Evolutionary conservation across 2,113 vertebrate species (phyloP).

Genomic region (Sterna hirundo): DNA sequence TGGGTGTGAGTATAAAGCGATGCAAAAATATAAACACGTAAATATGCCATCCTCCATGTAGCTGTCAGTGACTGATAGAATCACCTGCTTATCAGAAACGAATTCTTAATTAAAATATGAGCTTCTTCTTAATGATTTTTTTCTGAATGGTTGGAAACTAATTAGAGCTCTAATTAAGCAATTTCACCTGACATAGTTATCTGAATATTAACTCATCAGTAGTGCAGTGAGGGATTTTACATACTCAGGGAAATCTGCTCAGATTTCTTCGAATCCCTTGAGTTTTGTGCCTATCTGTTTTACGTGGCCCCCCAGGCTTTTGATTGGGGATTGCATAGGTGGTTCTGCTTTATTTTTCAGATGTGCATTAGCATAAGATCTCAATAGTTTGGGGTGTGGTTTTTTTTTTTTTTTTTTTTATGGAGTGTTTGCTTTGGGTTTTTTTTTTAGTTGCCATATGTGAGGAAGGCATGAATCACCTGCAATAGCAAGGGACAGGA

Average conservation of each 20-base stretch:
- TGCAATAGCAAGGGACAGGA: not conserved
- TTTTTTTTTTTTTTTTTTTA: not conserved
- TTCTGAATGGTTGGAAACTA: constrained; percentile 2
- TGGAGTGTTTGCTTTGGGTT: not conserved
- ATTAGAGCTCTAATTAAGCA: constrained; percentile 51
- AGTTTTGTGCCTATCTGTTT: not conserved
- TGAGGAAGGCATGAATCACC: not conserved
- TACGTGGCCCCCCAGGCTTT: not conserved
- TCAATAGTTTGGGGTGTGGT: too few species aligned
- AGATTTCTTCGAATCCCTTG: not conserved
- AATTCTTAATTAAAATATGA: constrained; percentile 43
- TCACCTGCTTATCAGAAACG: not conserved
- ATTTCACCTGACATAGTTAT: constrained; percentile 35
- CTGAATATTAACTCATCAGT: constrained; percentile 31
- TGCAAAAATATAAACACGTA: constrained; percentile 6
- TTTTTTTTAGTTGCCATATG: not conserved
- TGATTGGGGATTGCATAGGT: not conserved
- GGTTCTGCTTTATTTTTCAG: not conserved
- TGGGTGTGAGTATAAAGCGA: not conserved
- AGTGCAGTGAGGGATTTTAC: not conserved
- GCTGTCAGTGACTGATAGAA: not conserved
- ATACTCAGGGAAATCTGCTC: not conserved
- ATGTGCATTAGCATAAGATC: not conserved
- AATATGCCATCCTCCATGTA: not conserved
- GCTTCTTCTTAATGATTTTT: not conserved